phyloP scores from a whole-genome alignment of 2,797 vertebrate genomes.

The Sebastes itinus region DNA sequence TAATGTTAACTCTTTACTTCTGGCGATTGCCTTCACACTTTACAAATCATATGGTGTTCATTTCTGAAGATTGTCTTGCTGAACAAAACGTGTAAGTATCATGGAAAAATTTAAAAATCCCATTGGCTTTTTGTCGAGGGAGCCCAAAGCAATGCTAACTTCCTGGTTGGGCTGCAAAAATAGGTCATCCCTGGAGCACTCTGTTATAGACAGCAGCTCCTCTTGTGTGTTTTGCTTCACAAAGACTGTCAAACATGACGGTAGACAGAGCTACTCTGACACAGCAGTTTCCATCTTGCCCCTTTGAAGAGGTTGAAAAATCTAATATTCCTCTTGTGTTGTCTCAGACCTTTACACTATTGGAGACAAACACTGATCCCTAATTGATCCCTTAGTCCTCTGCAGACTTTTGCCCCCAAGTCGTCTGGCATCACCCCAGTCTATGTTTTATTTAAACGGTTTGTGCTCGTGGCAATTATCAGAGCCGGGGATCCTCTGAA shows the following conservation, averaged over 20 bases:
- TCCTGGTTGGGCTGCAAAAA: no score
- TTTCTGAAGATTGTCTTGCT: no score
- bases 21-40: accelerated
- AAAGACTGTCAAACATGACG: not conserved
- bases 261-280: not conserved
- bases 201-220: not conserved
- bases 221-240: not conserved
- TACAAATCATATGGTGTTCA: no score
- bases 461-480: constrained; percentile 41
- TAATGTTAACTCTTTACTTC: no score
- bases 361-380: constrained; percentile 16
- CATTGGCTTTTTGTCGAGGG: no score
- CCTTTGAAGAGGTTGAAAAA: not conserved
- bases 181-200: no score
- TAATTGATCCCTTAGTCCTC: constrained; percentile 21
- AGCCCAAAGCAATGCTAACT: no score
- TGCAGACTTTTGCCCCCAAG: not conserved
- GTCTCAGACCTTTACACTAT: not conserved
- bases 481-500: constrained; percentile 34
- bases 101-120: no score
- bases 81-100: no score
- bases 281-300: constrained; percentile 3
- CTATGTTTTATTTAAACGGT: constrained; percentile 55
- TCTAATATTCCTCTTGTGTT: constrained; percentile 6
- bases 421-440: not conserved